phyloP scores from a whole-genome alignment of 1,140 invertebrate species.

The Whitmania pigra region DNA sequence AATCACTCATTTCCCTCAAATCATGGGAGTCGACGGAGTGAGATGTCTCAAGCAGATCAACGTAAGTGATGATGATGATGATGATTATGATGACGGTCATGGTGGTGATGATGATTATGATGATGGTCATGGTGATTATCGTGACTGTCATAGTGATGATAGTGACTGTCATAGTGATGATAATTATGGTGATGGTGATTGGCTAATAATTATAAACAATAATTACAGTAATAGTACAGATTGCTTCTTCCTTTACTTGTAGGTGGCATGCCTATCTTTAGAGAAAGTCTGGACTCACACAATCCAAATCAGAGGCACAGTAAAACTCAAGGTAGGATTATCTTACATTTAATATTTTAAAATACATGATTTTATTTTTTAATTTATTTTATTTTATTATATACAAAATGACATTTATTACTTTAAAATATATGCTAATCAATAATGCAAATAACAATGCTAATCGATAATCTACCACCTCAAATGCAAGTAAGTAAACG shows the following conservation, averaged over 20 bases:
- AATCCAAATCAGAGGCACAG: conserved; percentile 71
- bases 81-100: no score
- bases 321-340: conserved; percentile 35
- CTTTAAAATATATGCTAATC: no score
- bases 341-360: no score
- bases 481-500: background rate
- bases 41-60: conserved; percentile 42
- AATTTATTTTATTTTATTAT: no score
- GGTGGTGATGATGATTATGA: no score
- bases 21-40: conserved; percentile 54
- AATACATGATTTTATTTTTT: no score
- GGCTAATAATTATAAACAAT: conserved; percentile 15
- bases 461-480: background rate
- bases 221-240: background rate
- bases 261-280: conserved; percentile 61
- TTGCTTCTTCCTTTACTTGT: background rate
- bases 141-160: no score
- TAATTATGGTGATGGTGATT: background rate
- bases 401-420: no score
- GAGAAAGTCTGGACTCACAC: conserved; percentile 91
- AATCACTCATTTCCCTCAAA: conserved; percentile 71
- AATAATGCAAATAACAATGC: background rate
- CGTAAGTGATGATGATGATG: conserved; percentile 27
- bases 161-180: no score
- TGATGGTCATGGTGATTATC: no score